Conservation (phyloP, 2,113 vertebrate species). For the Ictalurus furcatus region DNA sequence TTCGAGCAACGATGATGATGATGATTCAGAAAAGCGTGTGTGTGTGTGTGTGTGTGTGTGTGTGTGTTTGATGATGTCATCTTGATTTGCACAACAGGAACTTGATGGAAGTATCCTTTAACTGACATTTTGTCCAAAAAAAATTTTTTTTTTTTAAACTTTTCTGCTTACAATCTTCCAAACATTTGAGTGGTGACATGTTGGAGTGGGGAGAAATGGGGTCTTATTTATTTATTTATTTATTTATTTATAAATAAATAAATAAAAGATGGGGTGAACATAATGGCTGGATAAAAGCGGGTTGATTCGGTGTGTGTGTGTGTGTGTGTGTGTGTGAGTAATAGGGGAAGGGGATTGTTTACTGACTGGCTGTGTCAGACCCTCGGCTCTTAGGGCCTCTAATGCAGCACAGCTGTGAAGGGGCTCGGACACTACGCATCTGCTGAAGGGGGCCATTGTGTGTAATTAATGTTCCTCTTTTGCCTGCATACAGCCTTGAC, state of each 20-base stretch:
- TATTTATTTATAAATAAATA: no score
- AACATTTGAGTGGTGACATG: neutral
- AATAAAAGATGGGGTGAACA: neutral
- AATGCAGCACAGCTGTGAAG: slow-evolving; percentile 86
- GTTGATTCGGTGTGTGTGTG: neutral
- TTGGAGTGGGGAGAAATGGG: neutral
- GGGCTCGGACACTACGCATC: slow-evolving; percentile 66
- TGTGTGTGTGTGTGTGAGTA: slow-evolving; percentile 53
- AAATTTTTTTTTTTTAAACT: no score
- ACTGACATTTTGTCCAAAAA: neutral
- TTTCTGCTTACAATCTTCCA: neutral
- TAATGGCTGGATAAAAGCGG: neutral
- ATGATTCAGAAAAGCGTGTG: neutral
- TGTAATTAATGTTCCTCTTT: slow-evolving; percentile 23
- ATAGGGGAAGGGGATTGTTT: slow-evolving; percentile 73
- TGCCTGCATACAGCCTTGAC: slow-evolving; percentile 50
- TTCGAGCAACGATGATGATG: neutral
- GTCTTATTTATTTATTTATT: neutral
- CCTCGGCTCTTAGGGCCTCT: slow-evolving; percentile 77
- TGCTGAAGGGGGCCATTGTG: slow-evolving; percentile 71
- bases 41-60: neutral
- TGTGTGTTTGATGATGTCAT: slow-evolving; percentile 42
- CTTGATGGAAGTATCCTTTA: neutral
- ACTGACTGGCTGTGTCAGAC: slow-evolving; percentile 72
- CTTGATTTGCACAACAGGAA: slow-evolving; percentile 14